Base-by-base conservation (phyloP, 2,113 vertebrate genomes). In the Bettongia penicillata region DNA sequence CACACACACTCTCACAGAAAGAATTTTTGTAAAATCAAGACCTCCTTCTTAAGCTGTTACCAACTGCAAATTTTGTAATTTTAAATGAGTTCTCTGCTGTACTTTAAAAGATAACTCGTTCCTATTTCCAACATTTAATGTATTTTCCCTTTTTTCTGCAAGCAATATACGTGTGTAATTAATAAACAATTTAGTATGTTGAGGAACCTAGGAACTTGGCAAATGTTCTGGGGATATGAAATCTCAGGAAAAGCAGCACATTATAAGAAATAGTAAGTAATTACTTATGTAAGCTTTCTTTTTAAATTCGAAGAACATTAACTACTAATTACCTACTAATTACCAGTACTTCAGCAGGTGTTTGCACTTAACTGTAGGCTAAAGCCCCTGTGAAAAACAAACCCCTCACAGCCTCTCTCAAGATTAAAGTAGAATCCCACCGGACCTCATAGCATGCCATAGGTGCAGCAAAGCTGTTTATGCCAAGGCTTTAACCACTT, bases 291-390 rank as follows among this genome's bases (percentile, higher is more conserved):
- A 99, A 99, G 99, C 99, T 99, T 99, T 99, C 99, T 99, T 99
- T 99, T 99, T 99, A 99, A 99, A 99, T 99, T 99, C 99, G 99
- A 99, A 99, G 99, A 99, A 99, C 99, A 99, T 99, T 99, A 99
- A 99, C 99, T 99, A 99, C 99, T 99, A 99, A 99, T 99, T 99
- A 99, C 99, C 99, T 99, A 99, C 99, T 99, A 99, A 99, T 99
- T 99, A 99, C 99, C 99, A 99, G 99, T 99, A 99, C 99, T 99
- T 99, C 99, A 99, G 99, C 99, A 99, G 99, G 99, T 99, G 99
- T 99, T 99, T 99, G 99, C 99, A 99, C 99, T 99, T 99, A 99
- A 99, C 99, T 98, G 98, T 98, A 98, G 98, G 98, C 99, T 99
- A 99, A 99, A 99, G 98, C 99, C 99, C 99, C 99, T 98, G 99